Evolutionary conservation across 2,113 vertebrate species (phyloP), one percentile per base, ranked within the genome.

Genomic region (Synchiropus splendidus): DNA sequence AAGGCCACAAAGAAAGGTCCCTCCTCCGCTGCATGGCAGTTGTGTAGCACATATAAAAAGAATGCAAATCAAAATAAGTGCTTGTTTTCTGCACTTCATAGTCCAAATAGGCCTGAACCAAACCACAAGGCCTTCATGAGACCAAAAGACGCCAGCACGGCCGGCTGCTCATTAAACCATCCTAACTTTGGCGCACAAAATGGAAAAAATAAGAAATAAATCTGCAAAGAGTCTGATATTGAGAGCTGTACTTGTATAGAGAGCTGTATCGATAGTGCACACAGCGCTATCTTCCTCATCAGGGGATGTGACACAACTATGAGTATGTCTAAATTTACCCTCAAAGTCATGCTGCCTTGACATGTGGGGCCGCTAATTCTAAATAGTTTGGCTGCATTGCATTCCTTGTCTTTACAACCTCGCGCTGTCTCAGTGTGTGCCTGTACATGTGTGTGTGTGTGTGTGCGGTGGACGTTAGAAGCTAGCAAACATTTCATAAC

Each of bases 121-220:
- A 76, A 80, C 74, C 78, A 64, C 75, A 76, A 61, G 59, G 51
- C 62, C 71, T 64, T 50, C 54, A 64, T 38, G 56, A 72, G 67
- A 72, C 66, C 63, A 70, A 61, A 27, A 61, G 72, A 79, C 51
- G 70, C 73, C 72, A 64, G 57, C 55, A 54, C 53, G 30, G 67
- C 65, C 72, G 61, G 65, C 37, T 70, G 58, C 53, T 73, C 64
- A 64, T 77, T 71, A 79, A 71, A 57, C 67, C 38, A 63, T 74
- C 71, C 67, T 71, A 64, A 71, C 53, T 70, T 67, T 74, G 76
- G 70, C 65, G 48, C 53, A 62, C 30, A 47, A 54, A 74, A 56
- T 66, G 69, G 67, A 72, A 79, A 75, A 65, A 63, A 15, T 51
- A 42, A 59, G 45, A 41, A 55, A 71, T 13, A 36, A 42, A 42